Evolutionary conservation across 2,113 vertebrate genomes (phyloP), one percentile per base, ranked within the genome.

Genomic region (Microtus montanus): DNA sequence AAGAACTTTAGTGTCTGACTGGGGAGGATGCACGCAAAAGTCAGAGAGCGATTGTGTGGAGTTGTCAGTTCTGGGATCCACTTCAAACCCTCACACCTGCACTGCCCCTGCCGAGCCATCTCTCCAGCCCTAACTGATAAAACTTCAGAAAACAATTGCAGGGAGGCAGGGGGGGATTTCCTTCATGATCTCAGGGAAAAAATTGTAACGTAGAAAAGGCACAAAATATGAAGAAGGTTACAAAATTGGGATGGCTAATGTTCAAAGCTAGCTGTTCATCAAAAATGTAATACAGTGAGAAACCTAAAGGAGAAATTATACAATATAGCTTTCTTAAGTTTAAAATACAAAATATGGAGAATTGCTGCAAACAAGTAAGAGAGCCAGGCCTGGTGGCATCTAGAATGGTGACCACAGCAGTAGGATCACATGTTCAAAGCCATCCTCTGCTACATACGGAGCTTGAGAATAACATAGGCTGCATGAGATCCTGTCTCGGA

Each of bases 321-420:
- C 61, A 54, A 17, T 63, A 28, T 35, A 80, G 58, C 82, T 85
- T 90, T 41, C 5, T 9, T 84, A 71, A 14, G 15, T 15, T 94
- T 92, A 90, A 95, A 92, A 87, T 90, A 58, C 35, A 66, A 66
- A 66, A 47, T 47, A 28, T 30, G 47, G 12, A 85, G 11, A 85
- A 66, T 85, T 64, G 38, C 44, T 47, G 28, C 64, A 47, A 85
- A 22, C 17, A 38, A 35, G 41, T 66, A 35, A 68, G 58, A 83
- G 28, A 47, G 41, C 38, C 63, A 66, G 26, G 61, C 33, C 13
- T 44, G 24, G 9, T 66, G 38, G 41, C 83, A 58, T 22, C 58
- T 84, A 33, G 38, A 66, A 33, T 85, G 20, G 26, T 33, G 41
- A 26, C 58, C 58, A 22, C 5, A 10, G 38, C 61, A 47, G 61